A percentile compares a stretch with the other conserved stretches of the same genome.
phyloP scores from a whole-genome alignment of 1,140 invertebrate genomes.

The Danaus plexippus region DNA sequence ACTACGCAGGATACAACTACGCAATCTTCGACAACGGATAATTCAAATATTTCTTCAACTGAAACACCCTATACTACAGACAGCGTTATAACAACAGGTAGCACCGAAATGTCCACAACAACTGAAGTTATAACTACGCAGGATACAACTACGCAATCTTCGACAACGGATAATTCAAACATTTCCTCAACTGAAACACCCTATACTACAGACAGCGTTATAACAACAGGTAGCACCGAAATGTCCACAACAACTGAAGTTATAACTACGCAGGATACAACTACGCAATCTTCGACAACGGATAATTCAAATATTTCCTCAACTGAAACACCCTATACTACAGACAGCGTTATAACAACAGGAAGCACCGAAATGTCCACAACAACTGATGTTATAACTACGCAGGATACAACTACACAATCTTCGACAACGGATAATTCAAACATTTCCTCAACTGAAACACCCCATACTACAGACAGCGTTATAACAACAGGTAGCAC shows the following conservation, averaged over 20 bases:
- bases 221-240: constrained; percentile 6
- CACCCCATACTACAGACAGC: no score
- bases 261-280: background rate
- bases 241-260: background rate
- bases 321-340: background rate
- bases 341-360: no score
- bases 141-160: background rate
- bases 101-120: constrained; percentile 1
- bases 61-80: no score
- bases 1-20: constrained; percentile 1
- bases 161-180: constrained; percentile 1
- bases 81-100: background rate
- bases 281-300: background rate
- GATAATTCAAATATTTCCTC: background rate
- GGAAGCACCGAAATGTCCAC: no score
- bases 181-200: constrained; percentile 1
- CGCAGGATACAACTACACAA: no score
- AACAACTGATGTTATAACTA: no score
- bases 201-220: no score
- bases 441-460: no score
- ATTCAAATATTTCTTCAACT: no score
- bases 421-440: no score
- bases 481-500: no score
- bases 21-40: background rate
- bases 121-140: constrained; percentile 1